phyloP scores from a whole-genome alignment of 2,113 vertebrate species.

The Cheirogaleus medius region DNA sequence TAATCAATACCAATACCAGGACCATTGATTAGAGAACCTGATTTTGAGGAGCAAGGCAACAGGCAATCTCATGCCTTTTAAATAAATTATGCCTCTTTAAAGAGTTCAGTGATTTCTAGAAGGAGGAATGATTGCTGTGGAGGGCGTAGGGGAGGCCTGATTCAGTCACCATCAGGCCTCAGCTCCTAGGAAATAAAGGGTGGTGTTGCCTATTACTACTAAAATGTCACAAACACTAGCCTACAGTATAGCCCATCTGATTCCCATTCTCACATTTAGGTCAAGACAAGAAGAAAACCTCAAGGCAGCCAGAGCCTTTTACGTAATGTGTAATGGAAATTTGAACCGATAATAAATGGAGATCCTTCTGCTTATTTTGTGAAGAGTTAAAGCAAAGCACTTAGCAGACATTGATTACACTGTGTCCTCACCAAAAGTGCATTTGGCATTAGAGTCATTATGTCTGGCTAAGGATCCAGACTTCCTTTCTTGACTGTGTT shows the following conservation, averaged over 20 bases:
- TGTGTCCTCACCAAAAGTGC: neutral
- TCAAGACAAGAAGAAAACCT: neutral
- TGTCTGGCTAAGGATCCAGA: neutral
- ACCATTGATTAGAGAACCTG: neutral
- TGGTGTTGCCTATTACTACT: neutral
- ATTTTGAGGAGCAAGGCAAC: neutral
- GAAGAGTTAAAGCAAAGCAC: neutral
- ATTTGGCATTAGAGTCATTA: neutral
- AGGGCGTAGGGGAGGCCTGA: neutral
- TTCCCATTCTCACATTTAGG: neutral
- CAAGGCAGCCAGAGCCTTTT: neutral
- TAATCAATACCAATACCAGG: neutral
- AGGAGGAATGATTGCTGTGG: neutral
- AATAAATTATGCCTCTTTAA: neutral
- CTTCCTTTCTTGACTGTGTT: neutral
- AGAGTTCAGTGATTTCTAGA: neutral
- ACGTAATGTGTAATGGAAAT: constrained; percentile 34
- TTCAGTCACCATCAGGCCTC: neutral
- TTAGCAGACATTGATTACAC: neutral
- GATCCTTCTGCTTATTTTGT: neutral
- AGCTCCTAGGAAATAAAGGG: neutral
- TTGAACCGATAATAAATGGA: neutral
- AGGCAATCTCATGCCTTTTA: neutral
- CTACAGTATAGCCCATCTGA: neutral
- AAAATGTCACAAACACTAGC: neutral